Conservation (phyloP, 1,140 invertebrate species). For the Drosophila santomea region DNA sequence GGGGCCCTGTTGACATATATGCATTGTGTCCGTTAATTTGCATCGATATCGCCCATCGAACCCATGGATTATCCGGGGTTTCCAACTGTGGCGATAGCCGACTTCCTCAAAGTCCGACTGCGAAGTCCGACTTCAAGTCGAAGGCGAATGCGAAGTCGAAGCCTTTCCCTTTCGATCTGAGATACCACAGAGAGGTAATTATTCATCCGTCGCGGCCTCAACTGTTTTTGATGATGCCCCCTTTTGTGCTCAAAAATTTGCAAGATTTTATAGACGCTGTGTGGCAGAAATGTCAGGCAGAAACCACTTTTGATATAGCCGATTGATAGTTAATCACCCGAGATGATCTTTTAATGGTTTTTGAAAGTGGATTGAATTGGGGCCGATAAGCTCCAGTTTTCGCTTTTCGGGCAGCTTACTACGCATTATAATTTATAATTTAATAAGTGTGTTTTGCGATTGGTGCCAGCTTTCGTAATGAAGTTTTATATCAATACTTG, state of each 20-base stretch:
- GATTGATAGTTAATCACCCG: constrained; percentile 36
- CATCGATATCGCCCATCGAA: constrained; percentile 38
- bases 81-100: constrained; percentile 38
- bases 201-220: constrained; percentile 46
- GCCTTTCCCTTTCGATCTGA: constrained; percentile 51
- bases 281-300: constrained; percentile 39
- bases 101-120: background rate
- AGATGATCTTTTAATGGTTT: constrained; percentile 39
- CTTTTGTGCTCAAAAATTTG: constrained; percentile 34
- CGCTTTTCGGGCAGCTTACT: constrained; percentile 1
- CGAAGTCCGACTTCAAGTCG: background rate
- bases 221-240: constrained; percentile 22
- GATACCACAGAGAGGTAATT: constrained; percentile 41
- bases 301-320: constrained; percentile 26
- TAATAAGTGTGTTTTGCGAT: constrained; percentile 23
- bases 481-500: constrained; percentile 2
- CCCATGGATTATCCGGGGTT: constrained; percentile 23
- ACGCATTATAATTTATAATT: constrained; percentile 9
- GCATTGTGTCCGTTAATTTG: constrained; percentile 53
- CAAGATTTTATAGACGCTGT: constrained; percentile 23
- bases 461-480: constrained; percentile 17
- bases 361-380: constrained; percentile 36
- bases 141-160: background rate
- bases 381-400: constrained; percentile 15
- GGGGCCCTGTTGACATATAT: constrained; percentile 59